Evolutionary conservation across 2,888 invertebrate species (phyloP).

Genomic region (Catocala fraxini): DNA sequence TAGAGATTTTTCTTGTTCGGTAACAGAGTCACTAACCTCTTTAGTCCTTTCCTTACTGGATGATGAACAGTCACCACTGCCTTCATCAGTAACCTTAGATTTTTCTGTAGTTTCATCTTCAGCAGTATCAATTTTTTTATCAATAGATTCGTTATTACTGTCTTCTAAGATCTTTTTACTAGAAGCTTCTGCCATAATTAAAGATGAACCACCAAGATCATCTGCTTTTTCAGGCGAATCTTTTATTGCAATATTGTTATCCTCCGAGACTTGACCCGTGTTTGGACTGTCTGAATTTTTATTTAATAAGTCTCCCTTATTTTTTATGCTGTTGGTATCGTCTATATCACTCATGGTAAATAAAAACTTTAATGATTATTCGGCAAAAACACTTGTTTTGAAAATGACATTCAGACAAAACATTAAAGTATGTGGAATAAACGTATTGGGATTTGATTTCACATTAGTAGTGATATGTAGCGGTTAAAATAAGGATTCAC

Average conservation of each 20-base stretch:
- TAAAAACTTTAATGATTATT: background rate
- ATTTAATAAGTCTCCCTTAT: background rate
- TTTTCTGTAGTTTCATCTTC: background rate
- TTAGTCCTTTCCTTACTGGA: background rate
- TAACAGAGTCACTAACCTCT: background rate
- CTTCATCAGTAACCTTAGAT: background rate
- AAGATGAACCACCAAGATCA: background rate
- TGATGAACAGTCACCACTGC: background rate
- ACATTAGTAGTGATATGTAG: background rate
- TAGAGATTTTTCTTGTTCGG: too few species aligned
- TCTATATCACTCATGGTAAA: constrained; percentile 34
- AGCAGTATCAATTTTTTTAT: background rate
- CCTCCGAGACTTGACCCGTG: background rate
- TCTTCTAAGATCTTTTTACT: background rate
- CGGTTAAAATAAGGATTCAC: background rate
- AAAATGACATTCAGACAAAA: background rate
- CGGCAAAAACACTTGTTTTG: constrained; percentile 1
- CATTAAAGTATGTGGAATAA: background rate
- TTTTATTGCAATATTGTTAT: background rate
- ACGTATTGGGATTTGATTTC: background rate
- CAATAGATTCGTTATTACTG: background rate
- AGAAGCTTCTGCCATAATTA: background rate
- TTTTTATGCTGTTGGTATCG: constrained; percentile 17
- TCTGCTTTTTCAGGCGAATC: background rate
- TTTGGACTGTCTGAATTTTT: constrained; percentile 1